These are phyloP conservation scores for Halcyon leucocephala DNA, from an alignment of 2,797 vertebrate species.

Conservation along the genomic window DNA sequence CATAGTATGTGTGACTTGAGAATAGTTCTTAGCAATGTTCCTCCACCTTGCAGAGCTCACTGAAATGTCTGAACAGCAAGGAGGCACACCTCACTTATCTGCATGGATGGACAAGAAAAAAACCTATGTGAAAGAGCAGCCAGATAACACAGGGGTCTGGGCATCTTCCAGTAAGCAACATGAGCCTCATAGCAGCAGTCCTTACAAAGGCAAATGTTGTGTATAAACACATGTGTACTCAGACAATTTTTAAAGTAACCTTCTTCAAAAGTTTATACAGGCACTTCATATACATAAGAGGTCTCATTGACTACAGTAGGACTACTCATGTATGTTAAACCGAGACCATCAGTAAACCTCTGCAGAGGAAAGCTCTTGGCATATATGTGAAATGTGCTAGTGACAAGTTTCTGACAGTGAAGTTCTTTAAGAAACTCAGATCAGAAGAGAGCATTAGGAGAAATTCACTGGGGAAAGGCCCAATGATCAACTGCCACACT, in stretches of 20 bases:
- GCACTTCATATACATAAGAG: neutral
- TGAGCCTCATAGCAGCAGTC: neutral
- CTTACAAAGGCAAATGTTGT: neutral
- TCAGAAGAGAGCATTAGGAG: neutral
- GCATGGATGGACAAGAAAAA: neutral
- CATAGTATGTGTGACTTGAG: neutral
- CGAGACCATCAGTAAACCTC: neutral
- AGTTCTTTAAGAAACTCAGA: neutral
- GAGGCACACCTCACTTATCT: neutral
- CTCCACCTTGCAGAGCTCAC: neutral
- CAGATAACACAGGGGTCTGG: neutral
- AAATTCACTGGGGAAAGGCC: neutral
- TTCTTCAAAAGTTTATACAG: neutral
- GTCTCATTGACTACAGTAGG: neutral
- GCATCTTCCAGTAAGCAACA: neutral
- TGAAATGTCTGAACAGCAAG: neutral
- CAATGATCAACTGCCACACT: neutral
- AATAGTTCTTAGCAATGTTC: neutral
- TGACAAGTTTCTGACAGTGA: neutral
- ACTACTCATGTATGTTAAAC: neutral
- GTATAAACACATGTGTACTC: neutral
- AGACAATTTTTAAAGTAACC: neutral
- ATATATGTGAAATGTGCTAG: fast-evolving
- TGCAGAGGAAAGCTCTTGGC: neutral
- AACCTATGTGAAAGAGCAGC: neutral